Conservation (phyloP, 2,888 invertebrate genomes). For the Escarpia spicata region DNA sequence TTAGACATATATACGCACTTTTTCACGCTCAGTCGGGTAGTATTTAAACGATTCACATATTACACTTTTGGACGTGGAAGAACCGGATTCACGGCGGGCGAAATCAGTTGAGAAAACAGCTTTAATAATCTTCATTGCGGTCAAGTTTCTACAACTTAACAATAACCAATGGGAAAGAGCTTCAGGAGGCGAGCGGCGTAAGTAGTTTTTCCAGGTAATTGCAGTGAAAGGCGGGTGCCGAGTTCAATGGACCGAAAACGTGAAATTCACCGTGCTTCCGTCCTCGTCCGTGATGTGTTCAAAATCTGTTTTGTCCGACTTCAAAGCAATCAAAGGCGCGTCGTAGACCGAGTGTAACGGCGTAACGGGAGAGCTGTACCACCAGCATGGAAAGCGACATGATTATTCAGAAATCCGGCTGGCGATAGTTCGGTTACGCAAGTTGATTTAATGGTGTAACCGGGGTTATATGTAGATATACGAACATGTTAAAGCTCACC, state of each 20-base stretch:
- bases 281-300: not conserved
- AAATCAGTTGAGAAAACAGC: too few relatives aligned
- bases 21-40: too few relatives aligned
- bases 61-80: too few relatives aligned
- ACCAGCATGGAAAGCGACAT: not conserved
- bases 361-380: not conserved
- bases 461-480: not conserved
- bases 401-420: not conserved
- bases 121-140: not conserved
- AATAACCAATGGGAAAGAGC: not conserved
- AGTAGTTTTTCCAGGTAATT: not conserved
- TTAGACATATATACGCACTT: too few relatives aligned
- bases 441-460: not conserved
- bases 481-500: not conserved
- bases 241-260: not conserved
- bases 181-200: not conserved
- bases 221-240: not conserved
- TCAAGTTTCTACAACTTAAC: not conserved
- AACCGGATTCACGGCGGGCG: too few relatives aligned
- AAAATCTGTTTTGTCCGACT: not conserved
- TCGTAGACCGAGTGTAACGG: not conserved
- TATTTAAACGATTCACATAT: too few relatives aligned
- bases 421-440: not conserved
- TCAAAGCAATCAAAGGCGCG: not conserved
- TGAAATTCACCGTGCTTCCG: not conserved